These are phyloP conservation scores for Eudemis profundana DNA, from an alignment of 2,888 invertebrate species.

Conservation along the genomic window DNA sequence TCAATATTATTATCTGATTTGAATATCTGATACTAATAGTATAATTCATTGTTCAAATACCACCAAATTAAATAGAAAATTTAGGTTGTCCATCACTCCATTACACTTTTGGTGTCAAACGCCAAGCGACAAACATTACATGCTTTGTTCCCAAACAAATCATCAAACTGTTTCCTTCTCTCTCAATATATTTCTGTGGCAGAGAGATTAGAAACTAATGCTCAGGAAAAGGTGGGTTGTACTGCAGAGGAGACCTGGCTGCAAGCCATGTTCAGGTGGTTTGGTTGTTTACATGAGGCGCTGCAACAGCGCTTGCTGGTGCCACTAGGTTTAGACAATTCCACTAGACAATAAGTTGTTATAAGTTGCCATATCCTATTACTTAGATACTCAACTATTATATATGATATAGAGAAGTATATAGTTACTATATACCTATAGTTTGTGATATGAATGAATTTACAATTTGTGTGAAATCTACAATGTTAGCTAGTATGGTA, in stretches of 20 bases:
- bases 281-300: slow-evolving; percentile 38
- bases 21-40: too few species aligned
- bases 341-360: slow-evolving; percentile 84
- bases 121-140: too few species aligned
- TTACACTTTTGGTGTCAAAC: too few species aligned
- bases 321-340: slow-evolving; percentile 66
- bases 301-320: slow-evolving; percentile 40
- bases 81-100: too few species aligned
- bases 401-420: slow-evolving; percentile 75
- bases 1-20: too few species aligned
- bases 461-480: slow-evolving; percentile 79
- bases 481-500: slow-evolving; percentile 51
- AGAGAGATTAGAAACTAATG: not conserved
- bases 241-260: not conserved
- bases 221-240: not conserved
- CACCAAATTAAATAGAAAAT: too few species aligned
- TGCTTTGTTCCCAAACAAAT: too few species aligned
- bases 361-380: slow-evolving; percentile 84
- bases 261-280: not conserved
- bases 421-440: slow-evolving; percentile 78
- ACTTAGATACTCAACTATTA: slow-evolving; percentile 82
- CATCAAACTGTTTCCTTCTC: too few species aligned
- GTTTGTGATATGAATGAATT: slow-evolving; percentile 84
- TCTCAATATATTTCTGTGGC: too few species aligned
- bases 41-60: too few species aligned